Evolutionary conservation across 2,113 vertebrate genomes (phyloP), one percentile per base, ranked within the genome.

Genomic region (Dermatemys mawii): DNA sequence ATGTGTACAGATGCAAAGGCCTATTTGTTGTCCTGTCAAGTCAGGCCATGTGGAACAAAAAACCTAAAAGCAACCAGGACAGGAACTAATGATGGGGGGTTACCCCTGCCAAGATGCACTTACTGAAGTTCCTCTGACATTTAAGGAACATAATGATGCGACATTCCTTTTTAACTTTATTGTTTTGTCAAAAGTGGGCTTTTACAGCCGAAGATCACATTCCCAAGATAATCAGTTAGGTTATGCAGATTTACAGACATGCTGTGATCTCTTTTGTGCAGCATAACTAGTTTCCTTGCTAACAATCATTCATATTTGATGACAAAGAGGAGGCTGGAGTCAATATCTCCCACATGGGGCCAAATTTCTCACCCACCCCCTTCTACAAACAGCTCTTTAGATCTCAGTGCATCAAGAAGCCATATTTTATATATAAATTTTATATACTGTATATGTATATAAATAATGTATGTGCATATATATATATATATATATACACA

Each of bases 21-120:
- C 89, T 97, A 96, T 98, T 97, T 97, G 96, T 93, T 97, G 93
- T 91, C 93, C 90, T 97, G 93, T 97, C 92, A 96, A 93, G 96
- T 94, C 57, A 94, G 94, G 95, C 88, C 86, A 93, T 93, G 95
- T 94, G 94, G 95, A 96, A 96, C 90, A 94, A 97, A 97, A 91
- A 90, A 81, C 60, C 90, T 90, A 94, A 95, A 93, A 97, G 87
- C 93, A 95, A 97, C 91, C 83, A 97, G 92, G 84, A 97, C 96
- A 97, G 46, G 78, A 96, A 93, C 95, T 97, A 96, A 97, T 97
- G 92, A 95, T 95, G 75, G 84, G 86, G 93, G 80, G 53, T 97
- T 0, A 73, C 81, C 81, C 95, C 84, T 93, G 92, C 95, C 96
- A 98, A 97, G 89, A 96, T 95, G 92, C 95, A 96, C 94, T 96